Conservation (phyloP, 2,113 vertebrate genomes). For the Saguinus imperator region DNA sequence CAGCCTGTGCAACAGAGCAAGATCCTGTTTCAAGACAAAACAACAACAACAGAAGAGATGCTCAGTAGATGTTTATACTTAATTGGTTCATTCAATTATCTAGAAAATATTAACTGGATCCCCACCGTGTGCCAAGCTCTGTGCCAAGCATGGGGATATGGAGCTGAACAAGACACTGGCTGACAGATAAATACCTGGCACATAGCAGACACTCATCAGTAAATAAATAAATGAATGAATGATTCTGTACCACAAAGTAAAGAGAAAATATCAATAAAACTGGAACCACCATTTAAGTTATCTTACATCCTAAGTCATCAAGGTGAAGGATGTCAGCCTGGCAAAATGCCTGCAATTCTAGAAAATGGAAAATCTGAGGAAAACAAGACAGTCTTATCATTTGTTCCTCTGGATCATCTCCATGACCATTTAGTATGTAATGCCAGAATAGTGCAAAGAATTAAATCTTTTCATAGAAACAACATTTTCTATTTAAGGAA, state of each 20-base stretch:
- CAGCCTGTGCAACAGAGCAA: too few species aligned
- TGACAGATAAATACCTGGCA: background rate
- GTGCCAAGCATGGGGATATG: background rate
- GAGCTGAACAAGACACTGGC: background rate
- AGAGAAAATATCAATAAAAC: background rate
- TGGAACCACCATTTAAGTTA: background rate
- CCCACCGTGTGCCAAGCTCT: background rate
- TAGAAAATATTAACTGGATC: background rate
- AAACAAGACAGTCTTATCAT: background rate
- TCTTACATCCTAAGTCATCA: background rate
- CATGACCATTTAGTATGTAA: background rate
- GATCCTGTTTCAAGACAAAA: too few species aligned
- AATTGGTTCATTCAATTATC: background rate
- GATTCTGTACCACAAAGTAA: background rate
- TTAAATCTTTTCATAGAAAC: background rate
- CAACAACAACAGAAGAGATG: too few species aligned
- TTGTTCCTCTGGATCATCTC: background rate
- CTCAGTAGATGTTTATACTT: background rate
- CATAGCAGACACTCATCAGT: background rate
- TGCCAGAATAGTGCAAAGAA: slow-evolving; percentile 14
- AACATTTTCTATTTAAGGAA: background rate
- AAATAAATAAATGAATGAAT: background rate
- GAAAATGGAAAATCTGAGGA: background rate
- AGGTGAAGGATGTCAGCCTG: background rate
- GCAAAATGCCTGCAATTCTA: background rate